A percentile compares a stretch with the other conserved stretches of the same genome.
Evolutionary conservation across 1,140 invertebrate genomes (phyloP).

Genomic region (Leguminivora glycinivorella): DNA sequence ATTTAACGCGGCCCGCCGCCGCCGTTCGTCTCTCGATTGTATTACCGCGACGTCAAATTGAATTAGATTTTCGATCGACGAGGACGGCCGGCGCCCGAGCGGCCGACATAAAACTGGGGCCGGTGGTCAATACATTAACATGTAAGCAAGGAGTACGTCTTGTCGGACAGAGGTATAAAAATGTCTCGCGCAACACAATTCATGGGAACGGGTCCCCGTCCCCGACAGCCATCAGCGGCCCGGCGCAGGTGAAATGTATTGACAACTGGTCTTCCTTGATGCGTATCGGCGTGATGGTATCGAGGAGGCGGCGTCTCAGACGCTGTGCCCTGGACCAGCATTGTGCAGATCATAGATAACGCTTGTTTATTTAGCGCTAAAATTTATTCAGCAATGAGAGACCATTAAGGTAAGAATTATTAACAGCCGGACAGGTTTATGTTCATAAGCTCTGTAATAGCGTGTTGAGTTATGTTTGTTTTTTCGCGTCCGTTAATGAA

Average conservation of each 20-base stretch:
- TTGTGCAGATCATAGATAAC: constrained; percentile 72
- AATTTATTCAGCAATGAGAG: constrained; percentile 68
- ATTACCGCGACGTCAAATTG: constrained; percentile 39
- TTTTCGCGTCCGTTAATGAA: constrained; percentile 56
- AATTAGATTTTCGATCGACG: constrained; percentile 41
- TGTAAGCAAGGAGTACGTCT: constrained; percentile 54
- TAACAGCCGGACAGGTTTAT: constrained; percentile 61
- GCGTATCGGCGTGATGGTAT: constrained; percentile 75
- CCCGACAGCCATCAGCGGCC: constrained; percentile 57
- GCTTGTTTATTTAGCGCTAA: constrained; percentile 74
- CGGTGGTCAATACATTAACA: constrained; percentile 61
- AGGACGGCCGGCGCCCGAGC: constrained; percentile 34
- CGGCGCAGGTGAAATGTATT: constrained; percentile 74
- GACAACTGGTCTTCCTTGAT: constrained; percentile 78
- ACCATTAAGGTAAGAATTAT: constrained; percentile 67
- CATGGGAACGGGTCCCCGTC: constrained; percentile 67
- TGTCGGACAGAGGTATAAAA: constrained; percentile 70
- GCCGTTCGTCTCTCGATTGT: constrained; percentile 44
- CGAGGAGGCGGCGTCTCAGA: constrained; percentile 69
- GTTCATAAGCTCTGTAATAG: constrained; percentile 54
- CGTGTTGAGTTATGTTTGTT: constrained; percentile 52
- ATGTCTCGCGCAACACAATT: constrained; percentile 70
- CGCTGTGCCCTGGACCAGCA: constrained; percentile 64
- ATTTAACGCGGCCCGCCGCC: constrained; percentile 54
- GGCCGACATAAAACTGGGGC: constrained; percentile 44